Conservation (phyloP, 2,113 vertebrate genomes). For the Oncorhynchus nerka region DNA sequence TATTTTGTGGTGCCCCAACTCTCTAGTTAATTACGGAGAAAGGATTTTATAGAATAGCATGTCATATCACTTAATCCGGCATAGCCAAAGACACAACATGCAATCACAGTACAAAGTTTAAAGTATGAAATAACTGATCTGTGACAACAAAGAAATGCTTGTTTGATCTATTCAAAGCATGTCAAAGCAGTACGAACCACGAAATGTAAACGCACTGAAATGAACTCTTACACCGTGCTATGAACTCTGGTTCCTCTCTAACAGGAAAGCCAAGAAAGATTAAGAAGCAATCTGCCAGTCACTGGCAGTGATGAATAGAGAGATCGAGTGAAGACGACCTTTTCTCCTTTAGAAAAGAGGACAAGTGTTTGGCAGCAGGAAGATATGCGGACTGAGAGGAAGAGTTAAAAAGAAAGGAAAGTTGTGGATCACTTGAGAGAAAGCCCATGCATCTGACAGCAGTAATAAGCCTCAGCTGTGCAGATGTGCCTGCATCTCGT, state of each 20-base stretch:
- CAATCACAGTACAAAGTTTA: too few species aligned
- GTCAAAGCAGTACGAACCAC: too few species aligned
- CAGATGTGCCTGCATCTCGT: conserved; percentile 25
- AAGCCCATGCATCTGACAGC: conserved; percentile 42
- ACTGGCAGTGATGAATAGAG: conserved; percentile 16
- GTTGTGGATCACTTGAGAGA: conserved; percentile 39
- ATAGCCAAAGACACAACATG: too few species aligned
- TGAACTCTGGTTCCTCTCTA: neutral
- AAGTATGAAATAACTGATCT: too few species aligned
- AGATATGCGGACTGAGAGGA: conserved; percentile 2
- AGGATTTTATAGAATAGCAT: too few species aligned
- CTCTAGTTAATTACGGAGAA: too few species aligned
- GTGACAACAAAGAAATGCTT: too few species aligned
- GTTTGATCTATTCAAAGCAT: too few species aligned
- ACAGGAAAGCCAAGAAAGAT: neutral
- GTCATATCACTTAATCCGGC: too few species aligned
- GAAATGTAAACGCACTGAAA: too few species aligned
- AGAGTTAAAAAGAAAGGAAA: conserved; percentile 23
- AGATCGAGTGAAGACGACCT: neutral
- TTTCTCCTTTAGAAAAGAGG: neutral
- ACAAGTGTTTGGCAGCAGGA: neutral
- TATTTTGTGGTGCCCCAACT: too few species aligned
- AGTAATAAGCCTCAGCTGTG: conserved; percentile 56
- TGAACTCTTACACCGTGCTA: neutral
- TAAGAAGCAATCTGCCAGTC: neutral